Conservation (phyloP, 2,888 invertebrate species). For the Ectemnius cavifrons region DNA sequence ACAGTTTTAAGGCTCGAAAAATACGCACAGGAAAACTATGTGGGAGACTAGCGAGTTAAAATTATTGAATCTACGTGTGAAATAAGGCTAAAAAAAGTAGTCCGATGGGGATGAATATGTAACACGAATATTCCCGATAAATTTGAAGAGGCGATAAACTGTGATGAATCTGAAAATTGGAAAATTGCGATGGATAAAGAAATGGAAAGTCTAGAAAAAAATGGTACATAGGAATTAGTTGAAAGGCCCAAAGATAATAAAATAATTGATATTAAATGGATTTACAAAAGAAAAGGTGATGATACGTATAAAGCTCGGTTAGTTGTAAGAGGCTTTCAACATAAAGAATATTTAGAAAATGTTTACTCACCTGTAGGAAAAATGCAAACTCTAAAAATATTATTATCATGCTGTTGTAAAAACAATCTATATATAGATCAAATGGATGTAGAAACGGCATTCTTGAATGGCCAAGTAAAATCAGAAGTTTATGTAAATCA, state of each 20-base stretch:
- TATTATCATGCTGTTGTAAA: slow-evolving; percentile 40
- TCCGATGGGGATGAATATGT: too few species aligned
- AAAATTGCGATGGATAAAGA: slow-evolving; percentile 42
- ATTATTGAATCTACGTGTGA: too few species aligned
- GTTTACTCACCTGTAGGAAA: slow-evolving; percentile 45
- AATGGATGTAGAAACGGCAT: slow-evolving; percentile 39
- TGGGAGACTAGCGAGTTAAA: too few species aligned
- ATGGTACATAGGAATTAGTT: slow-evolving; percentile 46
- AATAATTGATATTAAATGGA: slow-evolving; percentile 45
- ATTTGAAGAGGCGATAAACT: slow-evolving; percentile 29
- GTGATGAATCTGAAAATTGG: slow-evolving; percentile 29
- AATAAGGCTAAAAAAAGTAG: too few species aligned
- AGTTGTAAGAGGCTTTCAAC: slow-evolving; percentile 46
- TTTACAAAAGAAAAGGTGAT: slow-evolving; percentile 34
- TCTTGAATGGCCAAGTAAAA: slow-evolving; percentile 21
- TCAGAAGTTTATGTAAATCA: slow-evolving; percentile 33
- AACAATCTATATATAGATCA: slow-evolving; percentile 34
- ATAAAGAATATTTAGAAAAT: slow-evolving; percentile 40
- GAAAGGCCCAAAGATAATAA: slow-evolving; percentile 33
- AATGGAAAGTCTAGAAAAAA: slow-evolving; percentile 42
- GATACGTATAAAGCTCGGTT: slow-evolving; percentile 43
- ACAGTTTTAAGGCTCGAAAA: too few species aligned
- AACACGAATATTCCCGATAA: slow-evolving; percentile 34
- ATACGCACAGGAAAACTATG: too few species aligned
- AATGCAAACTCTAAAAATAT: slow-evolving; percentile 43